Conservation (phyloP, 2,888 invertebrate genomes). For the Clanis bilineata region DNA sequence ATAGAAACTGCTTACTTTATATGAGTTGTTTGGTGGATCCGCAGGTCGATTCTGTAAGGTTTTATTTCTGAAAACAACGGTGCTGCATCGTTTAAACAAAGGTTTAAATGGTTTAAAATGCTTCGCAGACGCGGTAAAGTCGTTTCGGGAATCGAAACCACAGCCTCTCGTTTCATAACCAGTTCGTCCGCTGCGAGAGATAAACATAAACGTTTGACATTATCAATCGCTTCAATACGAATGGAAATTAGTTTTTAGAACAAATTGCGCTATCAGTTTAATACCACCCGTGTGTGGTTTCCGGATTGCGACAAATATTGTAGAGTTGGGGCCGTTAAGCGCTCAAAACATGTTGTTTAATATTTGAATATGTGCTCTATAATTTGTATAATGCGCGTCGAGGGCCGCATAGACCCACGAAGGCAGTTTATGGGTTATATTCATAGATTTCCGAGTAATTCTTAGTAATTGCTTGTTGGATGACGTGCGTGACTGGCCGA, state of each 20-base stretch:
- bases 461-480: constrained; percentile 48
- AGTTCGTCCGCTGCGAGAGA: too few species aligned
- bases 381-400: constrained; percentile 16
- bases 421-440: constrained; percentile 48
- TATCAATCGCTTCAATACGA: not conserved
- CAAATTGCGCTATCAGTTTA: constrained; percentile 9
- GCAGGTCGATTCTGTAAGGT: too few species aligned
- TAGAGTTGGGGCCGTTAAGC: constrained; percentile 2
- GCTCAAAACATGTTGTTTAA: constrained; percentile 11
- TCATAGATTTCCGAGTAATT: constrained; percentile 58
- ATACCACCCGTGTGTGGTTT: constrained; percentile 6
- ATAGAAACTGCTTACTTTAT: too few species aligned
- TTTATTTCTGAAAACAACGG: too few species aligned
- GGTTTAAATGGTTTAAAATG: too few species aligned
- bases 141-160: too few species aligned
- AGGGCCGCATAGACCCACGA: constrained; percentile 9
- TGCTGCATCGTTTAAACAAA: too few species aligned
- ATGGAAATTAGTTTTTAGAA: not conserved
- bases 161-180: too few species aligned
- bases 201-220: not conserved
- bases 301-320: constrained; percentile 11
- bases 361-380: constrained; percentile 16
- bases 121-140: too few species aligned
- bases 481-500: constrained; percentile 53
- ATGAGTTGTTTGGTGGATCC: too few species aligned